These are phyloP conservation scores for Protobothrops flavoviridis DNA, from an alignment of 2,113 vertebrate species.

Conservation along the genomic window DNA sequence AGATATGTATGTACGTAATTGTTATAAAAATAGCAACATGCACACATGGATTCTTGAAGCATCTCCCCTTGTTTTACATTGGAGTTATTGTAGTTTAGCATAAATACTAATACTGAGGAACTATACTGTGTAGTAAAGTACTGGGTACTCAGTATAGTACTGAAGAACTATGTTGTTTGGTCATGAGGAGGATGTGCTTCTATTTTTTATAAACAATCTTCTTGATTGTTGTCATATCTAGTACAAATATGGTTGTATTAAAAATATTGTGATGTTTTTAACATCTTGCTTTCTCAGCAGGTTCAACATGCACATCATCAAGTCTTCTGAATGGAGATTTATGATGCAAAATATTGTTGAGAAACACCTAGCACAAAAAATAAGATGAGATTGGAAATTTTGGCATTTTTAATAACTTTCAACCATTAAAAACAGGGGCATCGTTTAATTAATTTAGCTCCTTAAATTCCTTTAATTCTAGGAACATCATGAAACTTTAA, in stretches of 20 bases:
- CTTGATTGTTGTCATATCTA: constrained; percentile 36
- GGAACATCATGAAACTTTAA: not conserved
- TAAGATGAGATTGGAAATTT: not conserved
- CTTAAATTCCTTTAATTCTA: not conserved
- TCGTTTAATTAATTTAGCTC: constrained; percentile 16
- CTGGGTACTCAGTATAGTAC: no score
- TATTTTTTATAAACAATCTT: constrained; percentile 46
- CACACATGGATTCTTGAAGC: not conserved
- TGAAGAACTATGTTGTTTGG: not conserved
- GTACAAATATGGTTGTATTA: constrained; percentile 17
- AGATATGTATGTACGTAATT: no score
- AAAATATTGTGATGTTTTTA: constrained; percentile 27
- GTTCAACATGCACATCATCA: constrained; percentile 48
- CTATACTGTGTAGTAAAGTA: not conserved
- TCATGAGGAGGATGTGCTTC: constrained; percentile 48
- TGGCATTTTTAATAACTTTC: not conserved
- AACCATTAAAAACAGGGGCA: not conserved
- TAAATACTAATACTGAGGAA: not conserved
- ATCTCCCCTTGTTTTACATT: not conserved
- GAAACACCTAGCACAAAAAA: not conserved
- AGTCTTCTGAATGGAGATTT: not conserved
- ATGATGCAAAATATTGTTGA: not conserved
- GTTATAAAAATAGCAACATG: no score
- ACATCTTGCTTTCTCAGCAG: constrained; percentile 53
- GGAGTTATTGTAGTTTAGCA: not conserved